Conservation (phyloP, 1,140 invertebrate species). For the Leptopilina boulardi region DNA sequence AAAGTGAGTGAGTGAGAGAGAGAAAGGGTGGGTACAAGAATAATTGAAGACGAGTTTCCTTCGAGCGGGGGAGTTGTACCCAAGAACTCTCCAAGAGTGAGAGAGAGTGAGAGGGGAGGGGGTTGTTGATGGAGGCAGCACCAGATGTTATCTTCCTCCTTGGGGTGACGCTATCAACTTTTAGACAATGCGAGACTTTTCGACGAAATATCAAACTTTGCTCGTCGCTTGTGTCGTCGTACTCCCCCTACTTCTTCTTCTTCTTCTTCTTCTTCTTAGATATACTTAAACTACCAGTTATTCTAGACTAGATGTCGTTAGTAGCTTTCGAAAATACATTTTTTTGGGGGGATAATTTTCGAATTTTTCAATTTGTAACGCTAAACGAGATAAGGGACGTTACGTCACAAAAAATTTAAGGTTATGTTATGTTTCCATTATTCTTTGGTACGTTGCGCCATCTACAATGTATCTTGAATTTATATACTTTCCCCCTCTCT, state of each 20-base stretch:
- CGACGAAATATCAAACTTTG: conserved; percentile 73
- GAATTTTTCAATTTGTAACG: too few species aligned
- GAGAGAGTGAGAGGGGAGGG: conserved; percentile 54
- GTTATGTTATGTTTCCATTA: too few species aligned
- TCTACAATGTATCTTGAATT: too few species aligned
- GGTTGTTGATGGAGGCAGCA: conserved; percentile 73
- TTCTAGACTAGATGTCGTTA: conserved; percentile 21
- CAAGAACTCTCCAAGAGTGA: conserved; percentile 51
- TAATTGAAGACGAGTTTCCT: conserved; percentile 75
- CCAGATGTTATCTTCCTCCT: conserved; percentile 73
- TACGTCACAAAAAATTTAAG: too few species aligned
- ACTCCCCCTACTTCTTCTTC: not conserved
- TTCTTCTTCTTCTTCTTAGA: not conserved
- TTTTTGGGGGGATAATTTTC: too few species aligned
- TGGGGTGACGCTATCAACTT: conserved; percentile 73
- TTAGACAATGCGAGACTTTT: conserved; percentile 74
- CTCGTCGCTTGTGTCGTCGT: conserved; percentile 59
- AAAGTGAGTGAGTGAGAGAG: not conserved
- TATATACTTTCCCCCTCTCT: too few species aligned
- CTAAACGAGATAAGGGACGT: too few species aligned
- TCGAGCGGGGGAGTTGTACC: conserved; percentile 61
- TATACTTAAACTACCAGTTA: conserved; percentile 11
- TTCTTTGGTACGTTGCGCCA: too few species aligned
- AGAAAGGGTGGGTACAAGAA: conserved; percentile 65
- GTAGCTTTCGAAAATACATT: not conserved